phyloP scores from a whole-genome alignment of 2,888 invertebrate genomes.

The Aromia moschata region DNA sequence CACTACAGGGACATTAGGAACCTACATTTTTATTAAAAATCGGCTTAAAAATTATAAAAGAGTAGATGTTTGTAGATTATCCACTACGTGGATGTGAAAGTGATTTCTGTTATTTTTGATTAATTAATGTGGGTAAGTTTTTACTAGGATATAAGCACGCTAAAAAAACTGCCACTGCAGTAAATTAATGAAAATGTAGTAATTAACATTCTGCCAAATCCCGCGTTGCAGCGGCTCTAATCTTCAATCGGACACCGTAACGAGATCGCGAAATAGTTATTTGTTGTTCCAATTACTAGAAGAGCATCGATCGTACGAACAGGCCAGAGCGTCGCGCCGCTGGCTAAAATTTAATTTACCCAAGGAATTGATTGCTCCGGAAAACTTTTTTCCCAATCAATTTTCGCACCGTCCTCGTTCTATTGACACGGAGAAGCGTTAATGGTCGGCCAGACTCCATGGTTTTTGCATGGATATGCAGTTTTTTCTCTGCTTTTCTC shows the following conservation, averaged over 20 bases:
- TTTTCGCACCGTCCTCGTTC: conserved; percentile 32
- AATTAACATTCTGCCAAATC: not conserved
- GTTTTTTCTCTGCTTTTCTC: conserved; percentile 35
- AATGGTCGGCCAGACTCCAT: conserved; percentile 32
- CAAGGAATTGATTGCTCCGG: conserved; percentile 33
- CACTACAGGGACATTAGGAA: no score
- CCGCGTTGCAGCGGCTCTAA: not conserved
- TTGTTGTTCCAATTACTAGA: conserved; percentile 23
- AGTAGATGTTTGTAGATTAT: no score
- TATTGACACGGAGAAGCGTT: conserved; percentile 42
- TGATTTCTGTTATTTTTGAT: no score
- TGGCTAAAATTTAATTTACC: conserved; percentile 29
- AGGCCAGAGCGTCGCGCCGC: conserved; percentile 2
- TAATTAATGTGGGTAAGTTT: no score
- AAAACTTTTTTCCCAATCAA: conserved; percentile 37
- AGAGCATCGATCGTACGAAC: conserved; percentile 1
- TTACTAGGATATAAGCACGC: no score
- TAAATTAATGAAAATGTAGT: not conserved
- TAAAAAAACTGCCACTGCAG: no score
- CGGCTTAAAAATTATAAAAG: no score
- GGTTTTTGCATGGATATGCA: conserved; percentile 28
- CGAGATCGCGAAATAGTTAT: conserved; percentile 19
- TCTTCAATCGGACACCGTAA: not conserved
- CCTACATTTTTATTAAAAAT: no score
- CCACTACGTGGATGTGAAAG: no score